Conservation (phyloP, 1,140 invertebrate genomes). For the Scaptodrosophila lebanonensis region DNA sequence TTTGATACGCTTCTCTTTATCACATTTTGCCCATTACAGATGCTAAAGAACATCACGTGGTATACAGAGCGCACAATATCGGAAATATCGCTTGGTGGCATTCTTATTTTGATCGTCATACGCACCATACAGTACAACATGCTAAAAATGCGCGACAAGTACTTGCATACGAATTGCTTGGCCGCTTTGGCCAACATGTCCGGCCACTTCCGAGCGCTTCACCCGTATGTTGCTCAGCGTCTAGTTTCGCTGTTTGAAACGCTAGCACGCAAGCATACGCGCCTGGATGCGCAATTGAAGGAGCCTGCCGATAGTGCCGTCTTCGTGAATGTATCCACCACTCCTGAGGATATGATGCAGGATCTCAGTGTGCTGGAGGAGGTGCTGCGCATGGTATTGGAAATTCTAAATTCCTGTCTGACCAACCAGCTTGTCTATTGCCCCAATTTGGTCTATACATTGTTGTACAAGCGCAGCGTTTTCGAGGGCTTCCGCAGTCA, state of each 20-base stretch:
- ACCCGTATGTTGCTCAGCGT: slow-evolving; percentile 97
- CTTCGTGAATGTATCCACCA: slow-evolving; percentile 68
- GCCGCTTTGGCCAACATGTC: slow-evolving; percentile 99
- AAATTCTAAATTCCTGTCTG: slow-evolving; percentile 96
- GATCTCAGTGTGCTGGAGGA: slow-evolving; percentile 97
- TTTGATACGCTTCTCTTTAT: neutral
- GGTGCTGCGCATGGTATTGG: slow-evolving; percentile 95
- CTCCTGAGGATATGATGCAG: slow-evolving; percentile 81
- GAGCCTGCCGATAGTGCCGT: slow-evolving; percentile 65
- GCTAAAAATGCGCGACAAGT: slow-evolving; percentile 96
- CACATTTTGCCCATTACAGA: slow-evolving; percentile 79
- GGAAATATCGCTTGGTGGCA: slow-evolving; percentile 96
- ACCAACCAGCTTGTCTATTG: slow-evolving; percentile 93
- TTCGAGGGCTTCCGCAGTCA: slow-evolving; percentile 93
- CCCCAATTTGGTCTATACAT: slow-evolving; percentile 95
- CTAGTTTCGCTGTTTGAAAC: slow-evolving; percentile 93
- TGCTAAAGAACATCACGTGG: slow-evolving; percentile 92
- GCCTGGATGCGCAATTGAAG: slow-evolving; percentile 79
- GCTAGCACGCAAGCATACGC: slow-evolving; percentile 86
- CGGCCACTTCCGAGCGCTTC: slow-evolving; percentile 93
- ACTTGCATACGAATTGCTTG: slow-evolving; percentile 97
- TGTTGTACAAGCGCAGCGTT: slow-evolving; percentile 95
- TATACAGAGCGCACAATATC: slow-evolving; percentile 92
- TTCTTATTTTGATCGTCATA: slow-evolving; percentile 95
- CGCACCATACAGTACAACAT: slow-evolving; percentile 99